Conservation (phyloP, 92 coral and sea anemone genomes). For the Blastomussa wellsi region DNA sequence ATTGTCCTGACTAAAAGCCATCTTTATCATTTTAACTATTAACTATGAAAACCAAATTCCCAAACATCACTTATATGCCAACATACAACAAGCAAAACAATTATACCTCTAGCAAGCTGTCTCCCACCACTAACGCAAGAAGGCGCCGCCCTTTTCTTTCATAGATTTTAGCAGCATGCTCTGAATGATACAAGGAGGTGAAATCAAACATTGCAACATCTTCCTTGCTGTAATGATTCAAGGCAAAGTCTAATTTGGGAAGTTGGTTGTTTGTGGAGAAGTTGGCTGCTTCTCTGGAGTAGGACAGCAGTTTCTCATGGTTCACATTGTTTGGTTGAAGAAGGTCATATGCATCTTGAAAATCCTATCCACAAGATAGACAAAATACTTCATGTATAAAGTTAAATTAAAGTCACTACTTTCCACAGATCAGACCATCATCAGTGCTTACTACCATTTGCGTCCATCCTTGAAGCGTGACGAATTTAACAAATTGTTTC, state of each 20-base stretch:
- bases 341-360: conserved; percentile 90
- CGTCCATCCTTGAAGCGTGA: too few species aligned
- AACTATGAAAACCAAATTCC: background rate
- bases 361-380: conserved; percentile 55
- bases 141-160: conserved; percentile 86
- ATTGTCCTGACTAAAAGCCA: too few species aligned
- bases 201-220: conserved; percentile 99
- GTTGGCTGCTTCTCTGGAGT: conserved; percentile 92
- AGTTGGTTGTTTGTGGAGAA: conserved; percentile 87
- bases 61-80: background rate
- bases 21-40: too few species aligned
- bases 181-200: conserved; percentile 94
- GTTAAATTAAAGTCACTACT: too few species aligned
- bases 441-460: too few species aligned
- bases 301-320: conserved; percentile 80
- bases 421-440: too few species aligned
- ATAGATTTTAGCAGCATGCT: conserved; percentile 86
- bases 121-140: conserved; percentile 86
- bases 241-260: conserved; percentile 87
- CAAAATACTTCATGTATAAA: background rate
- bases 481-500: too few species aligned
- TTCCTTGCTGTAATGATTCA: conserved; percentile 79
- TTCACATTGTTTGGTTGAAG: conserved; percentile 83
- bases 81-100: background rate
- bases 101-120: conserved; percentile 90